Conservation (phyloP, 2,888 invertebrate species). For the Pasiphila rectangulata region DNA sequence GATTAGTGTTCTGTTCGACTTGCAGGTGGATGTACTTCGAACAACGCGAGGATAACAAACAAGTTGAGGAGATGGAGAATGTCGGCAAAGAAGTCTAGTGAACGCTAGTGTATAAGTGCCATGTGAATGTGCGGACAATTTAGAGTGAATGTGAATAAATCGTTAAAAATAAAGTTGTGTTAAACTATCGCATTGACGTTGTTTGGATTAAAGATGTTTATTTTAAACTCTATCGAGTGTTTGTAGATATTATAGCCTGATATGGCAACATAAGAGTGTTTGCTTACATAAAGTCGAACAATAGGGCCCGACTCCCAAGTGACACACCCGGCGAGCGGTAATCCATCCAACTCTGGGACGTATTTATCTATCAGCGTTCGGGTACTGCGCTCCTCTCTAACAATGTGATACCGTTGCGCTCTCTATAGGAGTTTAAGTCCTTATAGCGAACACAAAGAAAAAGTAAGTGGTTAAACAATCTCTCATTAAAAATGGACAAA, state of each 20-base stretch:
- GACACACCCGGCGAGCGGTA: slow-evolving; percentile 41
- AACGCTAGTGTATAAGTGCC: slow-evolving; percentile 44
- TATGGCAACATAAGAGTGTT: slow-evolving; percentile 70
- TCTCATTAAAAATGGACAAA: slow-evolving; percentile 46
- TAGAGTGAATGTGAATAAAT: slow-evolving; percentile 34
- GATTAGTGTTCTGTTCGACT: slow-evolving; percentile 27
- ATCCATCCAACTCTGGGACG: slow-evolving; percentile 50
- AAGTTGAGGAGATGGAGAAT: slow-evolving; percentile 47
- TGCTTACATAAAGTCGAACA: slow-evolving; percentile 60
- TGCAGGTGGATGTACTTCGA: slow-evolving; percentile 86
- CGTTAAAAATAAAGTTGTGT: slow-evolving; percentile 23
- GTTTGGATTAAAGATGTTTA: slow-evolving; percentile 57
- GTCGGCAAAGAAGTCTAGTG: slow-evolving; percentile 46
- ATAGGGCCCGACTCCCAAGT: slow-evolving; percentile 47
- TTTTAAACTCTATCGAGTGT: slow-evolving; percentile 58
- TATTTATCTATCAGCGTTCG: slow-evolving; percentile 47
- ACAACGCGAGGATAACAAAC: slow-evolving; percentile 53
- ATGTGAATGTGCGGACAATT: slow-evolving; percentile 44
- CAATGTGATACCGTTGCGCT: slow-evolving; percentile 38
- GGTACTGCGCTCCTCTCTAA: slow-evolving; percentile 39
- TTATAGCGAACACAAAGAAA: no score
- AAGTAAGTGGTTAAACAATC: no score
- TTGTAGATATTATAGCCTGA: slow-evolving; percentile 62
- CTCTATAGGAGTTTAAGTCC: no score
- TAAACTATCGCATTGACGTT: slow-evolving; percentile 36